Conservation (phyloP, 2,888 invertebrate genomes). For the Macrosiphum euphorbiae region DNA sequence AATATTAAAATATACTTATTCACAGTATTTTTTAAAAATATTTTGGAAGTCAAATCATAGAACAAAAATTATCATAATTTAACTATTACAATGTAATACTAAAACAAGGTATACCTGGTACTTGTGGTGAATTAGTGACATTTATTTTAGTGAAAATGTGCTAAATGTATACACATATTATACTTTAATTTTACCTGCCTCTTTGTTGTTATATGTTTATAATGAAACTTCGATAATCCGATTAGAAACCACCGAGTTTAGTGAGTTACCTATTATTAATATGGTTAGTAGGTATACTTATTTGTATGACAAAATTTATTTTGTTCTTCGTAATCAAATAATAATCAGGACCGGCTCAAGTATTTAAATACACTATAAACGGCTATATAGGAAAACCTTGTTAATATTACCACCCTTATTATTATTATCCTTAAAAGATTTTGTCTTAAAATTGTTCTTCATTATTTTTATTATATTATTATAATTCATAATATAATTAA, state of each 20-base stretch:
- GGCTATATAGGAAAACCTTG: not conserved
- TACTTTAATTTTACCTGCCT: not conserved
- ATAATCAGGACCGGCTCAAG: not conserved
- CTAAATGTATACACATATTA: not conserved
- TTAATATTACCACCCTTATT: not conserved
- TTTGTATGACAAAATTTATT: not conserved
- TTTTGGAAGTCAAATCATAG: not conserved
- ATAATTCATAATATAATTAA: not conserved
- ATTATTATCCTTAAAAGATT: not conserved
- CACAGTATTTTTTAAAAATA: not conserved
- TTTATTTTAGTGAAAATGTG: not conserved
- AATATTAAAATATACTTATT: not conserved
- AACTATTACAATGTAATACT: not conserved
- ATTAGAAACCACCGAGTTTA: not conserved
- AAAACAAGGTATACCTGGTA: too few relatives aligned
- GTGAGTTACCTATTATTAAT: not conserved
- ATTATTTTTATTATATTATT: not conserved
- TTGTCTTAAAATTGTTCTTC: not conserved
- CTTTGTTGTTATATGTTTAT: not conserved
- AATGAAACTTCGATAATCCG: conserved; percentile 1
- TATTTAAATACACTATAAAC: not conserved
- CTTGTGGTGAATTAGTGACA: not conserved
- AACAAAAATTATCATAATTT: not conserved
- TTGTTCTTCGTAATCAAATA: not conserved
- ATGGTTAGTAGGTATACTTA: not conserved